A percentile compares a stretch with the other conserved stretches of the same genome.
phyloP scores from a whole-genome alignment of 2,888 invertebrate species.

The Callimorpha dominula region DNA sequence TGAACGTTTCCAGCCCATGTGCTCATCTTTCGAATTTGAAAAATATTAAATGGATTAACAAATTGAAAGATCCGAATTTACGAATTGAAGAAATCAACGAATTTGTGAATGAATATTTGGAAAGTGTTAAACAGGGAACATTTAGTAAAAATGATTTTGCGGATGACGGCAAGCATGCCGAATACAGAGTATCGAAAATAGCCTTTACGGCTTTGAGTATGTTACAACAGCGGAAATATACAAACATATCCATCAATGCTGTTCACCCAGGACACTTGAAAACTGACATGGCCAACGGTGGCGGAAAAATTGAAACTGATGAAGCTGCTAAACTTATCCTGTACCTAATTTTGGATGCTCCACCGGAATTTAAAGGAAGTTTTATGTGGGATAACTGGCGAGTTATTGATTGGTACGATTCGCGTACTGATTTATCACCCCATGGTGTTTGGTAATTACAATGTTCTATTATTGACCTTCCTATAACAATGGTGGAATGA shows the following conservation, averaged over 20 bases:
- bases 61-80: slow-evolving; percentile 64
- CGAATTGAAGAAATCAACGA: slow-evolving; percentile 69
- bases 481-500: too few relatives aligned
- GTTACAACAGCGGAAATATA: slow-evolving; percentile 73
- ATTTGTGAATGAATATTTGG: slow-evolving; percentile 77
- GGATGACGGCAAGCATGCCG: slow-evolving; percentile 78
- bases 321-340: slow-evolving; percentile 86
- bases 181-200: slow-evolving; percentile 78
- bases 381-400: slow-evolving; percentile 88
- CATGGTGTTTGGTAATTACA: slow-evolving; percentile 63
- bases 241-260: slow-evolving; percentile 76
- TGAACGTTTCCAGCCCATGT: slow-evolving; percentile 88
- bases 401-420: slow-evolving; percentile 87
- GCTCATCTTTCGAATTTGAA: slow-evolving; percentile 79
- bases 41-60: slow-evolving; percentile 71
- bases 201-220: slow-evolving; percentile 76
- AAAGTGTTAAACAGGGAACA: slow-evolving; percentile 75
- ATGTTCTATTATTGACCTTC: neutral
- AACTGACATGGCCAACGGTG: slow-evolving; percentile 82
- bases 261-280: slow-evolving; percentile 75
- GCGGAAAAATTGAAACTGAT: slow-evolving; percentile 87
- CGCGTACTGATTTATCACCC: slow-evolving; percentile 70
- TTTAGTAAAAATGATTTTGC: slow-evolving; percentile 76
- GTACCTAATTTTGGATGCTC: slow-evolving; percentile 88
- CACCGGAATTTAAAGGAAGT: slow-evolving; percentile 87